Base-by-base conservation (phyloP, 1,140 invertebrate genomes). In the Aphaenogaster ashmeadi region DNA sequence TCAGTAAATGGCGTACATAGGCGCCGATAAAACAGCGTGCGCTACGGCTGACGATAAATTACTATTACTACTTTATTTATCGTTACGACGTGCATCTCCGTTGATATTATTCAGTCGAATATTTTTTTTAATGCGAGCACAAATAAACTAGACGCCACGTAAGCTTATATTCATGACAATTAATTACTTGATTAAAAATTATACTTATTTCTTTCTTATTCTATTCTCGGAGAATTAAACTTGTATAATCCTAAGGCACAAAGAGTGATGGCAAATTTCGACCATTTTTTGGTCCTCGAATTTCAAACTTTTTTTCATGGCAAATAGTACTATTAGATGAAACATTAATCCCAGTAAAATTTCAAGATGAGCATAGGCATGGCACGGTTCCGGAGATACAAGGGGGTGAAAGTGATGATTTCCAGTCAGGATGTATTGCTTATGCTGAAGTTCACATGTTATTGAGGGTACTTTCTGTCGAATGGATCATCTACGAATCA, bases 21-120 rank as follows among this genome's bases (percentile, higher is more conserved):
- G 79, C 77, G 75, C 85, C 92, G 91, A 93, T 93, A 94, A 94
- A 93, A 93, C 77, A 71, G 44, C 84, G 66, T 88, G 74, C 84
- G 85, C 88, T 86, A 88, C 47, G 85, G 66, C 21, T 66, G 64
- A 50, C 88, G 56, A 90, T 93, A 93, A 93, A 93, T 92, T 91
- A 88, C 90, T 93, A 93, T 86, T 89, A 92, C 87, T 89, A 78
- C 88, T 91, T 91, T 89, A 90, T 93, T 92, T 92, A 92, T 92
- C 87, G 74, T 38, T 81, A 54, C 79, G 71, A 75, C 67, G 62
- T 84, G 77, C 79, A 54, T 33, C 58, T 2, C 13, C 52, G 36
- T 60, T 86, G 78, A 87, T 62, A 60, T 87, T 69, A 80, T 87
- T 83, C 52, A 44, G 52, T 44, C 50, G 27, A 60, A 50, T 81